Percentiles rank a stretch among this genome's conserved stretches.
Conservation (phyloP, 30 jellyfish, hydroid and myxozoan genomes). For the Pelagia noctiluca region DNA sequence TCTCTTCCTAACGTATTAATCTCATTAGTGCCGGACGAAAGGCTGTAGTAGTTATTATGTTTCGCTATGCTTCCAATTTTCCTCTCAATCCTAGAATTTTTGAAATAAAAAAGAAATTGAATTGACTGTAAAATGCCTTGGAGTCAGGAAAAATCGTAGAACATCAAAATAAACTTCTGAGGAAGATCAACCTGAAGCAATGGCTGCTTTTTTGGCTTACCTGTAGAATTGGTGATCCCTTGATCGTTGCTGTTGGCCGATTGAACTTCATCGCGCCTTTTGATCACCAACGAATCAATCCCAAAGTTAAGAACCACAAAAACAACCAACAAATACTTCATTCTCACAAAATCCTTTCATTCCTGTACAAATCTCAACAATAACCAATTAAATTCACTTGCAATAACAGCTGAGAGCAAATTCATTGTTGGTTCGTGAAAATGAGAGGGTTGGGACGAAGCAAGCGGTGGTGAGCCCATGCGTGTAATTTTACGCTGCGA, state of each 20-base stretch:
- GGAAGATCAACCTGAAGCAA: neutral
- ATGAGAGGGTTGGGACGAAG: constrained; percentile 42
- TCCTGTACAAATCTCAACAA: constrained; percentile 6
- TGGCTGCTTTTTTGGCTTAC: constrained; percentile 22
- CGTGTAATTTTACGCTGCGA: constrained; percentile 64
- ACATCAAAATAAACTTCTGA: neutral
- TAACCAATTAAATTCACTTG: neutral
- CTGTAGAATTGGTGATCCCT: constrained; percentile 63
- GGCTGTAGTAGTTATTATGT: too few relatives aligned
- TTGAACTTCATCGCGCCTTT: constrained; percentile 29
- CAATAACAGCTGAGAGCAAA: neutral
- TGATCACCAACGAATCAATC: constrained; percentile 51
- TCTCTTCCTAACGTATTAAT: too few relatives aligned
- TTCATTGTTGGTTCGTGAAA: neutral
- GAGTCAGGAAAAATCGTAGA: too few relatives aligned
- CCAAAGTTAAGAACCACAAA: constrained; percentile 10
- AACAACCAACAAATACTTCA: constrained; percentile 26
- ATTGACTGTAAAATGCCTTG: too few relatives aligned
- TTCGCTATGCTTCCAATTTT: too few relatives aligned
- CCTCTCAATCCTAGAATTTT: too few relatives aligned
- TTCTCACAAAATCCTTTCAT: constrained; percentile 48
- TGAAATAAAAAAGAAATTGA: too few relatives aligned
- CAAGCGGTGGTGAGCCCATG: constrained; percentile 34
- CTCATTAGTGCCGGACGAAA: too few relatives aligned
- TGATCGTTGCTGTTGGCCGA: constrained; percentile 32